These are phyloP conservation scores for roundworm (Caenorhabditis elegans) DNA, from an alignment of 1,140 invertebrate species.

Conservation along the genomic window WBcel235 BX284602.5:11466001-11466500, in stretches of 20 bases:
- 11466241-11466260: conserved; percentile 74
- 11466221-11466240: conserved; percentile 66
- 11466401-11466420: conserved; percentile 73
- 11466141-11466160: conserved; percentile 72
- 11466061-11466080: too few species aligned
- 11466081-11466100: neutral
- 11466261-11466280: conserved; percentile 69
- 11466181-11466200: conserved; percentile 71
- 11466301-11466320: conserved; percentile 68
- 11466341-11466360: conserved; percentile 68
- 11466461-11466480: conserved; percentile 89
- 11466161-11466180: conserved; percentile 71
- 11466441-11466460: conserved; percentile 85
- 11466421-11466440: conserved; percentile 88
- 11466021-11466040: neutral
- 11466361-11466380: conserved; percentile 66
- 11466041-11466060: neutral
- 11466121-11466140: conserved; percentile 63
- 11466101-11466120: neutral
- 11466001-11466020: neutral
- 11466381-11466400: conserved; percentile 68
- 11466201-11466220: conserved; percentile 71
- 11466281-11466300: conserved; percentile 69
- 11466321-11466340: conserved; percentile 67
- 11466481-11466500: conserved; percentile 77